Evolutionary conservation across 2,113 vertebrate genomes (phyloP), one percentile per base, ranked within the genome.

Genomic region (Nothocercus nigrocapillus): DNA sequence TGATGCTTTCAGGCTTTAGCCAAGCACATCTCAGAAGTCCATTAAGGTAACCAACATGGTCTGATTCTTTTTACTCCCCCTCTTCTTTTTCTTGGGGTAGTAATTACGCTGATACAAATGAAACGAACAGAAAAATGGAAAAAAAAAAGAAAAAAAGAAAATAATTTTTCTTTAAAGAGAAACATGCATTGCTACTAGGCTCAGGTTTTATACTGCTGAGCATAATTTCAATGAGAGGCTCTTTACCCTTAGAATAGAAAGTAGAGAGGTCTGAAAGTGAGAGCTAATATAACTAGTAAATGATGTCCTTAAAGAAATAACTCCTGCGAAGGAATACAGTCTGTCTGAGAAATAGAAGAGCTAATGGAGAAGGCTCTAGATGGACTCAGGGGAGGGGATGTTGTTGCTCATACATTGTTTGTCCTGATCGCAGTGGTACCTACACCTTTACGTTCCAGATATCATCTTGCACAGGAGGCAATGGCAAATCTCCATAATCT

Each of bases 71-170:
- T 14, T 53, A 40, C 17, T 36, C 53, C 22, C 38, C 32, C 38
- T 5, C 25, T 80, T 66, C 38, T 51, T 17, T 42, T 40, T 42
- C 77, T 27, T 56, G 40, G 77, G 36, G 58, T 38, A 25, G 53
- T 40, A 42, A 67, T 67, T 27, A 67, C 34, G 22, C 25, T 32
- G 49, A 25, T 38, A 54, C n/a, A 36, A 51, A 51, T 49, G 27
- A 70, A 51, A 51, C 44, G 36, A 82, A 77, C 12, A 80, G n/a
- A 75, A 88, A 90, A 83, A 77, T 36, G 27, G 59, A 88, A 89
- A 89, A 87, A 53, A 56, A 56, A 51, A 42, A 89, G 88, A 87
- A 87, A 58, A 56, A 30, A 27, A 90, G 88, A 89, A 88, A 58
- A 58, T 18, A 54, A 54, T 53, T 88, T 67, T 83, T 85, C 72